Percentiles rank a stretch among this genome's conserved stretches.
Conservation (phyloP, 2,888 invertebrate species). For the Heliconius aoede region DNA sequence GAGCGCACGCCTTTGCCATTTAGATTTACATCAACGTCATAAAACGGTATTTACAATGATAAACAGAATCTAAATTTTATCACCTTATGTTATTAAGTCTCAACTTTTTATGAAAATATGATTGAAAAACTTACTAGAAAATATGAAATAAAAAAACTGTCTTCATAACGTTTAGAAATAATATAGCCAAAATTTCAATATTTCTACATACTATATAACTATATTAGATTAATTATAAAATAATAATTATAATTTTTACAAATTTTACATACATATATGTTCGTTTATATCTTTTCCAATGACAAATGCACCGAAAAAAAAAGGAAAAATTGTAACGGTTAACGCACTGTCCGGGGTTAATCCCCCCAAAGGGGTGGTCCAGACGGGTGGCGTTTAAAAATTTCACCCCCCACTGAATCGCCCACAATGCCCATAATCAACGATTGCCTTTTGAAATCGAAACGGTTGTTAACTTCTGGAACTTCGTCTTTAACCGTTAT, state of each 20-base stretch:
- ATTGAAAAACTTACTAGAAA: neutral
- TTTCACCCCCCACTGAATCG: conserved; percentile 77
- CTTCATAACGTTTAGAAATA: neutral
- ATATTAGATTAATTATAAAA: neutral
- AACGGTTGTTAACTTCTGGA: conserved; percentile 73
- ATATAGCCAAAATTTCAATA: neutral
- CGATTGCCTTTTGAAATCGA: conserved; percentile 82
- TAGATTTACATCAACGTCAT: conserved; percentile 47
- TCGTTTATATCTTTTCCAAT: conserved; percentile 5
- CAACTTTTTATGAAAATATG: neutral
- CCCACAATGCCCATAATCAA: conserved; percentile 78
- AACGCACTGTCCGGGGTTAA: conserved; percentile 50
- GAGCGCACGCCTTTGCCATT: conserved; percentile 49
- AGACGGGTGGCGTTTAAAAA: conserved; percentile 78
- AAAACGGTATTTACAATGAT: conserved; percentile 43
- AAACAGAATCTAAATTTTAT: conserved; percentile 40
- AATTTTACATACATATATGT: neutral
- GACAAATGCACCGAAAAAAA: conserved; percentile 20
- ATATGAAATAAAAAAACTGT: neutral
- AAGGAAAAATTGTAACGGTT: conserved; percentile 37
- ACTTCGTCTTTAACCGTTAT: conserved; percentile 45
- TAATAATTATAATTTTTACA: neutral
- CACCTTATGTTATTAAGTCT: conserved; percentile 27
- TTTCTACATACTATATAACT: too few relatives aligned
- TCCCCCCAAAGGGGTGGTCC: conserved; percentile 49